phyloP scores from a whole-genome alignment of 2,113 vertebrate species.

The Xiphorhynchus elegans region DNA sequence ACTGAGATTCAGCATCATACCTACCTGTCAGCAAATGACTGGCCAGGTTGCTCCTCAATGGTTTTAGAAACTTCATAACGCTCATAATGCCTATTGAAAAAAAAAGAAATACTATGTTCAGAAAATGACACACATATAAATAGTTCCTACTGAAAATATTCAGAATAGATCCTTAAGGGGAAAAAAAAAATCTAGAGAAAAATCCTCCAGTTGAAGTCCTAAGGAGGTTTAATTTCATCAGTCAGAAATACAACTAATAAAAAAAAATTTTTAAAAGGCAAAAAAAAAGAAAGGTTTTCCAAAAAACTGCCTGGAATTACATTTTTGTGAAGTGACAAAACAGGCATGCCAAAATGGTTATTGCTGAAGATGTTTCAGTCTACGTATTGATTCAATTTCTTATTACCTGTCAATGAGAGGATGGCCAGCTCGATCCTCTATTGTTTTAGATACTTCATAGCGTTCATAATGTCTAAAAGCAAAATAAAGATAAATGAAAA shows the following conservation, averaged over 20 bases:
- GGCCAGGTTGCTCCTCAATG: constrained; percentile 13
- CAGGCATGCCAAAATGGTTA: not conserved
- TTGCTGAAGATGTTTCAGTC: not conserved
- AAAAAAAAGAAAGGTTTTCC: not conserved
- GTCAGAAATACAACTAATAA: not conserved
- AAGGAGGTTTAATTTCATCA: not conserved
- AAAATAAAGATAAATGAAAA: not conserved
- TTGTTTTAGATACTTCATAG: constrained; percentile 55
- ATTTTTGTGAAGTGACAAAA: not conserved
- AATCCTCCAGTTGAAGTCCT: not conserved
- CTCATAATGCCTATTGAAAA: constrained; percentile 32
- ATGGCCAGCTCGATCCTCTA: constrained; percentile 34
- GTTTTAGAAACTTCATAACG: constrained; percentile 56
- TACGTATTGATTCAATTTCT: not conserved
- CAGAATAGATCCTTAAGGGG: not conserved
- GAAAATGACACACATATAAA: not conserved
- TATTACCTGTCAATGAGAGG: constrained; percentile 59
- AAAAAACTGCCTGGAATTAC: not conserved
- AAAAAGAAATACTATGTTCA: not conserved
- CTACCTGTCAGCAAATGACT: constrained; percentile 53
- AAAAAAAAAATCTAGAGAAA: not conserved
- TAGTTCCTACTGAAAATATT: not conserved
- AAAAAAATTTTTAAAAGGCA: not conserved
- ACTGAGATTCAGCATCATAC: not conserved
- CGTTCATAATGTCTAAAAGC: constrained; percentile 38